Evolutionary conservation across 2,113 vertebrate genomes (phyloP).

Genomic region (Anoplopoma fimbria): DNA sequence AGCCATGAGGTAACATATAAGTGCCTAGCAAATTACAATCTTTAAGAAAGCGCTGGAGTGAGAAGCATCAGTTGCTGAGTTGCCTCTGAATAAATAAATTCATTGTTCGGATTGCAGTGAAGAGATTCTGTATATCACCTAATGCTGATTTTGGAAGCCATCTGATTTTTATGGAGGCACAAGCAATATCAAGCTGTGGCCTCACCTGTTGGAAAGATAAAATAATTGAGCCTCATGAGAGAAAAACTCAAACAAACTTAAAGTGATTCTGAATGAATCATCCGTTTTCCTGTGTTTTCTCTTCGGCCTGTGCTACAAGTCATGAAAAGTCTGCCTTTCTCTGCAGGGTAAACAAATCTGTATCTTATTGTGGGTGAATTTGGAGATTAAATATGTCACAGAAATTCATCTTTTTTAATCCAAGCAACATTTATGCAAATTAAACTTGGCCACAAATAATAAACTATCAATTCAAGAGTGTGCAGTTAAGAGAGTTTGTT

Average conservation of each 20-base stretch:
- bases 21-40: not conserved
- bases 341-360: not conserved
- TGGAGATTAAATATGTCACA: not conserved
- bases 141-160: not conserved
- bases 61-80: not conserved
- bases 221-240: not conserved
- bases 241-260: not conserved
- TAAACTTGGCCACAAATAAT: not conserved
- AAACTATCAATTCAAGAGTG: not conserved
- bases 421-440: not conserved
- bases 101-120: not conserved
- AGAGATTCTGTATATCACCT: not conserved
- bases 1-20: not conserved
- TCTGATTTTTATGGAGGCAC: not conserved
- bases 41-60: not conserved
- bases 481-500: not conserved
- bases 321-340: no score
- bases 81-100: not conserved
- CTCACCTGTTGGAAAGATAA: not conserved
- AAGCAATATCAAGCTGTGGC: conserved; percentile 19
- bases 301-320: no score
- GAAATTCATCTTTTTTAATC: not conserved
- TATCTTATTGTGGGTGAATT: not conserved
- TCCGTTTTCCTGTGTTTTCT: not conserved
- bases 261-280: not conserved